phyloP scores from a whole-genome alignment of 2,797 vertebrate genomes.

The Rhinatrema bivittatum region DNA sequence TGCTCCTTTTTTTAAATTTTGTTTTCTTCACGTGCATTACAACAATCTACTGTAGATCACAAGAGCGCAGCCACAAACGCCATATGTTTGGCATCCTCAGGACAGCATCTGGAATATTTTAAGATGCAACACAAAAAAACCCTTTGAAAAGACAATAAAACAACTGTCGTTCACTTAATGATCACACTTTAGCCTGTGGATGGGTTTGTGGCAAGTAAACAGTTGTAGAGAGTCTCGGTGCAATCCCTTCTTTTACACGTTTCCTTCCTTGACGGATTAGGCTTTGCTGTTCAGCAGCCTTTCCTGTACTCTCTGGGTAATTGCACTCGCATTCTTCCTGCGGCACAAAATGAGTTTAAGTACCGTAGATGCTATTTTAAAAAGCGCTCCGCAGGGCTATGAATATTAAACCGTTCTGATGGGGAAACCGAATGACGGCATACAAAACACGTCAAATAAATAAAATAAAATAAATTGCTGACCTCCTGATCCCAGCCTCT shows the following conservation, averaged over 20 bases:
- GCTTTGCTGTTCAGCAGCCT: conserved; percentile 9
- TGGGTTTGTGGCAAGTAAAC: conserved; percentile 44
- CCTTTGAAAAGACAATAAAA: conserved; percentile 57
- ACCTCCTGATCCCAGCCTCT: too few relatives aligned
- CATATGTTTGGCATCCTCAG: conserved; percentile 61
- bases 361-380: conserved; percentile 3
- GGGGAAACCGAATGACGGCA: too few relatives aligned
- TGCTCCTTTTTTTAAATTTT: conserved; percentile 32
- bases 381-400: conserved; percentile 14
- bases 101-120: conserved; percentile 54
- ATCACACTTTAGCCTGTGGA: conserved; percentile 34
- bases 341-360: conserved; percentile 11
- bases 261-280: conserved; percentile 15
- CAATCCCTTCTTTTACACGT: conserved; percentile 24
- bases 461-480: too few relatives aligned
- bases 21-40: conserved; percentile 42
- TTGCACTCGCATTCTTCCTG: neutral
- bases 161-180: conserved; percentile 49
- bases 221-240: conserved; percentile 16
- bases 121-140: conserved; percentile 57
- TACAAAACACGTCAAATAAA: too few relatives aligned
- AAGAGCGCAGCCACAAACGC: conserved; percentile 52
- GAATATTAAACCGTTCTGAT: too few relatives aligned
- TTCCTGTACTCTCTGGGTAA: too few relatives aligned
- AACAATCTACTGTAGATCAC: conserved; percentile 56